Conservation (phyloP, 2,113 vertebrate species). For the Stegostoma tigrinum region DNA sequence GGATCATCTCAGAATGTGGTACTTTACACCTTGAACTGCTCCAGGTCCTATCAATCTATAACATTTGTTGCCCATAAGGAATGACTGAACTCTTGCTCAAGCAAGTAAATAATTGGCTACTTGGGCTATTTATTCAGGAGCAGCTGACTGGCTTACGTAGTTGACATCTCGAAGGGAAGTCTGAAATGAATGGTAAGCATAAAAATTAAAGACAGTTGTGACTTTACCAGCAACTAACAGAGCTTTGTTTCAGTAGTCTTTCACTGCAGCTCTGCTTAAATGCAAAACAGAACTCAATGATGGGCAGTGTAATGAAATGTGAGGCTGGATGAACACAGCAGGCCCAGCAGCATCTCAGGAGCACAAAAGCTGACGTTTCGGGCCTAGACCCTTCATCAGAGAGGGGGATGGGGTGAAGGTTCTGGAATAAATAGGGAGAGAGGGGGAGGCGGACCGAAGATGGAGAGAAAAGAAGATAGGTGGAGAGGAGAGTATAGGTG, state of each 20-base stretch:
- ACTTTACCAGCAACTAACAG: neutral
- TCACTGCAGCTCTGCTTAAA: neutral
- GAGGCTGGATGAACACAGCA: too few species aligned
- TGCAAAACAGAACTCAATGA: neutral
- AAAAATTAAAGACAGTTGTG: neutral
- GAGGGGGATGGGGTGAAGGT: too few species aligned
- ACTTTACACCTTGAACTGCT: neutral
- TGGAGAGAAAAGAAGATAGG: too few species aligned
- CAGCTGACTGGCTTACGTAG: neutral
- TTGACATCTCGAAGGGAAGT: neutral
- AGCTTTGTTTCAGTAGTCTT: neutral
- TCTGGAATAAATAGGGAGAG: too few species aligned
- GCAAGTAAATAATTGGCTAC: neutral
- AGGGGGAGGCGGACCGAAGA: too few species aligned
- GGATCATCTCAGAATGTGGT: neutral
- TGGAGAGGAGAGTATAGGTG: too few species aligned
- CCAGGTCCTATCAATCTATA: neutral
- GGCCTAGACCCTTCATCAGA: too few species aligned
- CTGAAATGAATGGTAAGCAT: neutral
- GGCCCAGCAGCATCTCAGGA: too few species aligned
- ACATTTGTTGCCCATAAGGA: neutral
- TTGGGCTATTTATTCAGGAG: neutral
- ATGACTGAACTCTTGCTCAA: neutral
- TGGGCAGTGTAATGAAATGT: too few species aligned
- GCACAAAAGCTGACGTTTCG: too few species aligned